phyloP scores from a whole-genome alignment of 2,888 invertebrate species.

The Zaprionus lineosus region DNA sequence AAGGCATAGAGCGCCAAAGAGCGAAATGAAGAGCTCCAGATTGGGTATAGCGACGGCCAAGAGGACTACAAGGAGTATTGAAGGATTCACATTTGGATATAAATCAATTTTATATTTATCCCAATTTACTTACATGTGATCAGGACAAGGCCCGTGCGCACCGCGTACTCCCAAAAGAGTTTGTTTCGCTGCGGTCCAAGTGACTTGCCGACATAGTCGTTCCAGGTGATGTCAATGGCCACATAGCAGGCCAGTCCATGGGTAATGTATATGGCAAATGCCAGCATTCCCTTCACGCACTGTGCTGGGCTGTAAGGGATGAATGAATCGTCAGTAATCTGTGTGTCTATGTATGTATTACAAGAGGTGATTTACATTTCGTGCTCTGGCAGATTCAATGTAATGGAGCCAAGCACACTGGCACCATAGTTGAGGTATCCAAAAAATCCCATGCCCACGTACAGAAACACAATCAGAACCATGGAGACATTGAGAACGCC shows the following conservation, averaged over 20 bases:
- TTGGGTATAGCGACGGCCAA: constrained; percentile 93
- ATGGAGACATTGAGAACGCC: constrained; percentile 94
- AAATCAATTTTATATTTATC: background rate
- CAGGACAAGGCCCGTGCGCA: constrained; percentile 90
- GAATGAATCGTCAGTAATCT: background rate
- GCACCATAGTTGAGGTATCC: constrained; percentile 94
- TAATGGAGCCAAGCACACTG: constrained; percentile 90
- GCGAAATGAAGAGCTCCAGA: constrained; percentile 90
- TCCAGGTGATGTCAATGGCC: constrained; percentile 96
- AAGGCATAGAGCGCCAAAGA: constrained; percentile 94
- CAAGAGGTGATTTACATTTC: constrained; percentile 85
- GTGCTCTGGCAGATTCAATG: constrained; percentile 89
- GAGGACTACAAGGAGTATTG: constrained; percentile 85
- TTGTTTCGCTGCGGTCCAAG: constrained; percentile 86
- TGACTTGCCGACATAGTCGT: constrained; percentile 86
- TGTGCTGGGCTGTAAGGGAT: constrained; percentile 86
- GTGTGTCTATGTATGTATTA: rapidly evolving
- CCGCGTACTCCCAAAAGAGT: constrained; percentile 88
- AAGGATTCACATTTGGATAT: background rate
- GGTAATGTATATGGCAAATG: constrained; percentile 93
- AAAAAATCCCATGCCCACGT: constrained; percentile 94
- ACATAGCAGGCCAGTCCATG: constrained; percentile 98
- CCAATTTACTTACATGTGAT: constrained; percentile 90
- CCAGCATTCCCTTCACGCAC: constrained; percentile 88
- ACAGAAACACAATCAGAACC: constrained; percentile 91